Base-by-base conservation (phyloP, 2,888 invertebrate species). In the Glomeris marginata region DNA sequence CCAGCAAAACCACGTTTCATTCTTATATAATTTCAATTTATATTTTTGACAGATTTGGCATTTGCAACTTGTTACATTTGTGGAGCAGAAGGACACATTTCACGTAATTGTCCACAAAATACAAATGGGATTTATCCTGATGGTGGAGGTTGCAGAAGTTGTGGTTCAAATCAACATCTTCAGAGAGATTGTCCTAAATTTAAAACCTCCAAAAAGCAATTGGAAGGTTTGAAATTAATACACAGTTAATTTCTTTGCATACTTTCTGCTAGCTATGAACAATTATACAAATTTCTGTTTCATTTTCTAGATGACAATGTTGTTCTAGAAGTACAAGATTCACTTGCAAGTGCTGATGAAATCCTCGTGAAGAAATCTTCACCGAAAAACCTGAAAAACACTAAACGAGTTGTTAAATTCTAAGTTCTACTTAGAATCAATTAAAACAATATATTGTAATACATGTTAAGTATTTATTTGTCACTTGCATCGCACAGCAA, bases 51-150 rank as follows among this genome's bases (percentile, higher is more conserved):
- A 59, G 61, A 64, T 18, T 68, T 64, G 55, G 69, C 70, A 5
- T 71, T 63, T 59, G 72, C 72, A 1, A 67, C 65, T 42, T 72
- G 72, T 59, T 72, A 71, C 57, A 63, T 72, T 34, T 72, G 72
- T 61, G 62, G 62, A 41, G 62, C 69, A 57, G 61, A 58, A 33
- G 72, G 72, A 2, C 72, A 72, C 60, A 58, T 72, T 18, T 66
- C 70, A 2, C 61, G 64, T 41, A 64, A 68, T 52, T 72, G 72
- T 58, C 66, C 69, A 44, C 63, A 70, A 42, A 72, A 72, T 58
- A 62, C 63, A 10, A 63, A 67, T 50, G 71, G 71, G 13, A 59
- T 70, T 2, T 72, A 71, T 59, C 70, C 71, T 2, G 66, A 69
- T 53, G 70, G 59, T 50, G 57, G 63, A 55, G 54, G 55, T 35